A percentile compares a stretch with the other conserved stretches of the same genome.
Conservation (phyloP, 1,140 invertebrate species). For the Leucophenga varia region DNA sequence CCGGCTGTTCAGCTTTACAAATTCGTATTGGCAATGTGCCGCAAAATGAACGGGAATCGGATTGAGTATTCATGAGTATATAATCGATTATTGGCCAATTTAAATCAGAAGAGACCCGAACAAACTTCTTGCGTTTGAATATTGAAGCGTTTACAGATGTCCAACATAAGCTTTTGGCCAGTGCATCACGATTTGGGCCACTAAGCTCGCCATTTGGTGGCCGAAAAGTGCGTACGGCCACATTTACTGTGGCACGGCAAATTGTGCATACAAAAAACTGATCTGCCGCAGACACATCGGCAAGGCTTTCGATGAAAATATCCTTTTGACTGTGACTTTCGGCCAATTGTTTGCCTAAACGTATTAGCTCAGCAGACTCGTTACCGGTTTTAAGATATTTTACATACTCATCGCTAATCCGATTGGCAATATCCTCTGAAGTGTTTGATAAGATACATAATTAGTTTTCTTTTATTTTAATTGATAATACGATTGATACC, state of each 20-base stretch:
- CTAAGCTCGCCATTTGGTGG: constrained; percentile 24
- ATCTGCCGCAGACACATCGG: constrained; percentile 24
- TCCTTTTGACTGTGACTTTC: constrained; percentile 24
- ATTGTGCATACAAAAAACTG: constrained; percentile 58
- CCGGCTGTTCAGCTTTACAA: constrained; percentile 27
- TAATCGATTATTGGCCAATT: constrained; percentile 37
- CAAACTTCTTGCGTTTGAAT: constrained; percentile 60
- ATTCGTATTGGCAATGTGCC: constrained; percentile 38
- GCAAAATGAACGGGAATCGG: constrained; percentile 35
- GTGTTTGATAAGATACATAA: no score
- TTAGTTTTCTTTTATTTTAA: no score
- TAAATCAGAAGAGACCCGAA: constrained; percentile 56
- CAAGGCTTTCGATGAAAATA: constrained; percentile 34
- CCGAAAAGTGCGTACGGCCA: constrained; percentile 50
- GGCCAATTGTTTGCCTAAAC: constrained; percentile 24
- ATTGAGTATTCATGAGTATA: constrained; percentile 32
- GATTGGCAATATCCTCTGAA: constrained; percentile 30
- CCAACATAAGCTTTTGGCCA: constrained; percentile 57
- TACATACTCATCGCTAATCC: constrained; percentile 38
- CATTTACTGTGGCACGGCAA: constrained; percentile 58
- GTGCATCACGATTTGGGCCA: constrained; percentile 45
- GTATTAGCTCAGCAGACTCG: constrained; percentile 16
- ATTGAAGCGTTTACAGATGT: constrained; percentile 58
- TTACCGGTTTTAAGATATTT: constrained; percentile 31
- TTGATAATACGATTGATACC: no score